phyloP scores from a whole-genome alignment of 1,140 invertebrate genomes.

The Latrodectus geometricus region DNA sequence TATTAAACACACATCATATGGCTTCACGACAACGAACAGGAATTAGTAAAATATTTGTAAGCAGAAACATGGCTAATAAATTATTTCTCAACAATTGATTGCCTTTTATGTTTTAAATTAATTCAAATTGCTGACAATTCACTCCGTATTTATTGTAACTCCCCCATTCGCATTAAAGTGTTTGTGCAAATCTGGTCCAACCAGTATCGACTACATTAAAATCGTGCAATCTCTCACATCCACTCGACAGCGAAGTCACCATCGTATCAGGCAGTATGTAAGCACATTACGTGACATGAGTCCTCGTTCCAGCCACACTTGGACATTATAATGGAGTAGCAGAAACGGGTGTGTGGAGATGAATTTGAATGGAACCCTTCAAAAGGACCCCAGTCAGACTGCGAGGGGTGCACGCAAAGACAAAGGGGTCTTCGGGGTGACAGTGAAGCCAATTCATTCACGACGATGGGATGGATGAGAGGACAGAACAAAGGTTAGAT shows the following conservation, averaged over 20 bases:
- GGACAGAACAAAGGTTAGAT: slow-evolving; percentile 51
- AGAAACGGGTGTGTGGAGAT: not conserved
- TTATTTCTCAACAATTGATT: too few relatives aligned
- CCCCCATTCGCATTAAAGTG: too few relatives aligned
- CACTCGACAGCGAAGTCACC: not conserved
- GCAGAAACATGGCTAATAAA: too few relatives aligned
- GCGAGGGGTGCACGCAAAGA: not conserved
- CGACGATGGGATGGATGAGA: slow-evolving; percentile 2
- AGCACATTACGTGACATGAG: slow-evolving; percentile 51
- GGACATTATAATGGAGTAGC: not conserved
- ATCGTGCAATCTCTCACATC: too few relatives aligned
- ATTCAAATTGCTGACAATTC: too few relatives aligned
- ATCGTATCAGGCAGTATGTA: slow-evolving; percentile 10
- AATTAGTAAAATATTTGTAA: too few relatives aligned
- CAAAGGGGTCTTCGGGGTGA: not conserved
- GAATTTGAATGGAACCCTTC: not conserved
- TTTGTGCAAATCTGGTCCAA: too few relatives aligned
- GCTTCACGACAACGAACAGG: too few relatives aligned
- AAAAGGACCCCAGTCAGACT: not conserved
- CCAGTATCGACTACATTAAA: too few relatives aligned
- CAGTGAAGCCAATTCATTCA: slow-evolving; percentile 40
- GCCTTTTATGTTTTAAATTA: too few relatives aligned
- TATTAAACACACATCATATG: too few relatives aligned
- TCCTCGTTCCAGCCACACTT: slow-evolving; percentile 16
- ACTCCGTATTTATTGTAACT: too few relatives aligned